Conservation (phyloP, 2,888 invertebrate genomes). For the Philaethria dido region DNA sequence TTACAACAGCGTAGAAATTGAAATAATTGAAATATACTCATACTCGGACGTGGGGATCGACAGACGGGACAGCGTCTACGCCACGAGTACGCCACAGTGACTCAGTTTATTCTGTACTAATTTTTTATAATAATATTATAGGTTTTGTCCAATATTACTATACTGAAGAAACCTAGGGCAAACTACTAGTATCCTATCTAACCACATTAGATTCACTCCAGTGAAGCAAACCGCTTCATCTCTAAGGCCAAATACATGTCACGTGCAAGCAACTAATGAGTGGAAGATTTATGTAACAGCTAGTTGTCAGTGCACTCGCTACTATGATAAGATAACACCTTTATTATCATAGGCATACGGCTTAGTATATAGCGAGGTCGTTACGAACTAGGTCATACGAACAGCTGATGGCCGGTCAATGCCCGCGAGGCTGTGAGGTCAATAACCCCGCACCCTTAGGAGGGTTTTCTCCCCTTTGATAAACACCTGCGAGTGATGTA, state of each 20-base stretch:
- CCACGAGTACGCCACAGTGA: too few relatives aligned
- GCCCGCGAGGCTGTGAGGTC: conserved; percentile 46
- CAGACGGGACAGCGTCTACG: too few relatives aligned
- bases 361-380: neutral
- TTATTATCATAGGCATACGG: neutral
- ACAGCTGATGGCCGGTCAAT: conserved; percentile 49
- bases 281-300: conserved; percentile 43
- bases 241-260: conserved; percentile 28
- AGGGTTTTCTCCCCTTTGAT: conserved; percentile 33
- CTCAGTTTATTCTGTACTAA: too few relatives aligned
- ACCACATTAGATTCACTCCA: neutral
- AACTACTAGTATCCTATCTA: neutral
- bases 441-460: conserved; percentile 45
- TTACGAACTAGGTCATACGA: conserved; percentile 43
- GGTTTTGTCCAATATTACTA: too few relatives aligned
- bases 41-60: too few relatives aligned
- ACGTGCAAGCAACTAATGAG: conserved; percentile 38
- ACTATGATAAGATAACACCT: conserved; percentile 2
- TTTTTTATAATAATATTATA: too few relatives aligned
- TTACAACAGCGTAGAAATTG: too few relatives aligned
- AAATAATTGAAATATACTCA: too few relatives aligned
- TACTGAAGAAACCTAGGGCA: neutral
- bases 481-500: conserved; percentile 8
- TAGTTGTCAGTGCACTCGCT: conserved; percentile 20
- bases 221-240: conserved; percentile 4